phyloP scores from a whole-genome alignment of 2,113 vertebrate species.

The Budorcas taxicolor region DNA sequence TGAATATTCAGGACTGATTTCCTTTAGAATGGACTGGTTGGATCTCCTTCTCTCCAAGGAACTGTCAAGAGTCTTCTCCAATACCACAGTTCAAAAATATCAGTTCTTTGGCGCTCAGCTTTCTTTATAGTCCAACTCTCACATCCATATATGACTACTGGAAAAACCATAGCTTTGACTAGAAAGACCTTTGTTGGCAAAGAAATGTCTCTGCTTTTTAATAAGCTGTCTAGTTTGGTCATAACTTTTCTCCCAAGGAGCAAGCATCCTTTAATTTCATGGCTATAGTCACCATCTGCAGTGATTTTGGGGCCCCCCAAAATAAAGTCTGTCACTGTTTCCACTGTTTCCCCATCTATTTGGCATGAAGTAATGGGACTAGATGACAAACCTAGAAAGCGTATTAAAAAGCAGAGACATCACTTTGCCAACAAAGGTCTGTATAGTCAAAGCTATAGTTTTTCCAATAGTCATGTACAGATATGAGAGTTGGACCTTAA shows the following conservation, averaged over 20 bases:
- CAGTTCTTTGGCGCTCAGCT: rapidly evolving
- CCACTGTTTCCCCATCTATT: neutral
- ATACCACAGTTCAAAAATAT: neutral
- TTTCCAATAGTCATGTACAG: neutral
- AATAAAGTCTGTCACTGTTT: neutral
- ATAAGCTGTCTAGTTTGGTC: neutral
- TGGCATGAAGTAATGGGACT: neutral
- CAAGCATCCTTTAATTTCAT: neutral
- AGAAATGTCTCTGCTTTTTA: neutral
- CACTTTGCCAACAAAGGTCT: neutral
- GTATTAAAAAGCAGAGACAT: neutral
- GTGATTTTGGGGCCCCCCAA: neutral
- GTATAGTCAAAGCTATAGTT: neutral
- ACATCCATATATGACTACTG: neutral
- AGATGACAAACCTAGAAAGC: neutral
- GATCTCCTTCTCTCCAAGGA: neutral
- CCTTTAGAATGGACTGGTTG: neutral
- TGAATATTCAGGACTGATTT: neutral
- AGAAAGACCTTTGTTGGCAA: neutral
- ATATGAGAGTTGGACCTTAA: neutral
- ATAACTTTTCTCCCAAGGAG: neutral
- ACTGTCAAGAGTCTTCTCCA: neutral
- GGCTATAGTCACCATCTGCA: neutral
- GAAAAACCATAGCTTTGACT: neutral
- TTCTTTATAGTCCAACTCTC: neutral